A percentile compares a stretch with the other conserved stretches of the same genome.
Conservation (phyloP, 2,113 vertebrate genomes). For the Chamaetylas fuelleborni region DNA sequence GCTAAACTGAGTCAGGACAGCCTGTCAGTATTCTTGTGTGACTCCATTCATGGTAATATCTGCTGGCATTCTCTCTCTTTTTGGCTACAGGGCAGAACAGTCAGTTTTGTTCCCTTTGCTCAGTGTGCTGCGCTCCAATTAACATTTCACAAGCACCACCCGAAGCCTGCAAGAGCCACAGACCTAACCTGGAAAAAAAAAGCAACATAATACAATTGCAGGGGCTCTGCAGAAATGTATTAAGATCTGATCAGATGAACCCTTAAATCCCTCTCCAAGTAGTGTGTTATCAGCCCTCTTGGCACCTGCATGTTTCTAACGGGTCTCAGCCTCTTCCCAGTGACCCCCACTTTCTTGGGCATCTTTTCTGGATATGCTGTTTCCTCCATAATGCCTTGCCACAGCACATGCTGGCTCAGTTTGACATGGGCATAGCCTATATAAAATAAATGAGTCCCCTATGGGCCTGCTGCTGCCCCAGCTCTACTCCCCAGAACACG, state of each 20-base stretch:
- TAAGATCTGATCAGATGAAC: not conserved
- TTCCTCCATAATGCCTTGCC: not conserved
- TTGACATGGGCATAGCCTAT: not conserved
- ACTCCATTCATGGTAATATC: slow-evolving; percentile 21
- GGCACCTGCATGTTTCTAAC: not conserved
- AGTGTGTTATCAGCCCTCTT: not conserved
- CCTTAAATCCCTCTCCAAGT: not conserved
- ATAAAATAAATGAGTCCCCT: not conserved
- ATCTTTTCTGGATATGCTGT: not conserved
- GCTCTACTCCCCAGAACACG: not conserved
- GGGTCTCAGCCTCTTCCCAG: not conserved
- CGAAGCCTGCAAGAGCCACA: not conserved
- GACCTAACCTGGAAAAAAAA: not conserved
- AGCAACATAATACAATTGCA: not conserved
- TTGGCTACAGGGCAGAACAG: slow-evolving; percentile 41
- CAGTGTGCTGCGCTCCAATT: fast-evolving
- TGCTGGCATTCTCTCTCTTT: slow-evolving; percentile 24
- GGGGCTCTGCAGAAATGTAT: not conserved
- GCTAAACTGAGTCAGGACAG: slow-evolving; percentile 36
- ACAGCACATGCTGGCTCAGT: not conserved
- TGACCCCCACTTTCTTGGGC: not conserved
- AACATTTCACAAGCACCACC: not conserved
- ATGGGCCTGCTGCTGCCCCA: not conserved
- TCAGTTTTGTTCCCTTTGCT: slow-evolving; percentile 37
- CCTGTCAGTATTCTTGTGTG: not conserved